phyloP scores from a whole-genome alignment of 2,113 vertebrate species.

The Pyrgilauda ruficollis region DNA sequence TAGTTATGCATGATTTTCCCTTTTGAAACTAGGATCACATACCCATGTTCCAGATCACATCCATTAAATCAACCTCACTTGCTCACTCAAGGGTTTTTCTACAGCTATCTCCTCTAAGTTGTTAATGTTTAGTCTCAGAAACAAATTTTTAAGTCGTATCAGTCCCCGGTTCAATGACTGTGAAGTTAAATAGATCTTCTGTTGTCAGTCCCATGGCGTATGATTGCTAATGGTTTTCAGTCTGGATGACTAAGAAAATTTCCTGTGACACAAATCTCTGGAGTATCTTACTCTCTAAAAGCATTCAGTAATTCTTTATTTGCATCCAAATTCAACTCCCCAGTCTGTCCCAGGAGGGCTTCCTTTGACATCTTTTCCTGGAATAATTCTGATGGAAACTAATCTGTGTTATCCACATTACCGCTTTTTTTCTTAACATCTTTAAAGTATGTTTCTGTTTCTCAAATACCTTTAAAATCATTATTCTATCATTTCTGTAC shows the following conservation, averaged over 20 bases:
- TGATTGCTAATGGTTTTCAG: not conserved
- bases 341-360: not conserved
- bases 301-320: conserved; percentile 11
- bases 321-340: not conserved
- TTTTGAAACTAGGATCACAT: not conserved
- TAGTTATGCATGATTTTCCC: not conserved
- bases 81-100: not conserved
- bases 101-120: not conserved
- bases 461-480: not conserved
- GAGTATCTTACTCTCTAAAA: conserved; percentile 7
- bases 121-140: not conserved
- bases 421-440: not conserved
- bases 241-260: not conserved
- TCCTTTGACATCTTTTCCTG: not conserved
- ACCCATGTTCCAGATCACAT: not conserved
- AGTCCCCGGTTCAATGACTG: not conserved
- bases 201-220: not conserved
- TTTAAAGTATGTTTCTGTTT: not conserved
- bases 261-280: not conserved
- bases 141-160: not conserved
- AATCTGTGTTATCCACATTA: not conserved
- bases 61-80: not conserved
- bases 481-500: not conserved
- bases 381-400: not conserved
- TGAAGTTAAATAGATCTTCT: not conserved